phyloP scores from a whole-genome alignment of 1,140 invertebrate genomes.

The Dendrolimus kikuchii region DNA sequence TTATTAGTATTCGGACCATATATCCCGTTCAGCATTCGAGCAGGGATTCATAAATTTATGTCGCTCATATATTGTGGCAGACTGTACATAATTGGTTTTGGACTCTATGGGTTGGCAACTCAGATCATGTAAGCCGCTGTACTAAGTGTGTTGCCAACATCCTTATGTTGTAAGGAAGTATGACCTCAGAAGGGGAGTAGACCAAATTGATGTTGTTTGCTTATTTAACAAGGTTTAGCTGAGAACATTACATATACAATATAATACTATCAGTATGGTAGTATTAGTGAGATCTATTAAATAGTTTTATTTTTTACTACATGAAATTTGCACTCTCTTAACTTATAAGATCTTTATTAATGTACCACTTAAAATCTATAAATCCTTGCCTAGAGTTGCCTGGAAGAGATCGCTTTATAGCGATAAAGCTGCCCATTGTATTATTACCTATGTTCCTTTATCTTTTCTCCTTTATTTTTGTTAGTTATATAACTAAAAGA shows the following conservation, averaged over 20 bases:
- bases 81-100: conserved; percentile 28
- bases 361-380: too few relatives aligned
- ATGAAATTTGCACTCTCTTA: not conserved
- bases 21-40: conserved; percentile 7
- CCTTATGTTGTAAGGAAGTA: not conserved
- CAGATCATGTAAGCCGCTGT: conserved; percentile 4
- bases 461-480: too few relatives aligned
- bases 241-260: too few relatives aligned
- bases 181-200: not conserved
- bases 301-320: not conserved
- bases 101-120: conserved; percentile 17
- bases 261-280: too few relatives aligned
- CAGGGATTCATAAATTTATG: conserved; percentile 23
- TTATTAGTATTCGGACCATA: not conserved
- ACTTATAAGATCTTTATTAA: too few relatives aligned
- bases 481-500: too few relatives aligned
- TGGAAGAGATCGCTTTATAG: too few relatives aligned
- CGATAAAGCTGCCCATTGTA: too few relatives aligned
- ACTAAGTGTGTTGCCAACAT: not conserved
- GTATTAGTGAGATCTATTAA: not conserved
- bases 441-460: too few relatives aligned
- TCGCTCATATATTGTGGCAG: conserved; percentile 22
- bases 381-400: too few relatives aligned
- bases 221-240: not conserved
- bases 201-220: not conserved